These are phyloP conservation scores for Dolichotis patagonum DNA, from an alignment of 2,113 vertebrate species.

Conservation along the genomic window DNA sequence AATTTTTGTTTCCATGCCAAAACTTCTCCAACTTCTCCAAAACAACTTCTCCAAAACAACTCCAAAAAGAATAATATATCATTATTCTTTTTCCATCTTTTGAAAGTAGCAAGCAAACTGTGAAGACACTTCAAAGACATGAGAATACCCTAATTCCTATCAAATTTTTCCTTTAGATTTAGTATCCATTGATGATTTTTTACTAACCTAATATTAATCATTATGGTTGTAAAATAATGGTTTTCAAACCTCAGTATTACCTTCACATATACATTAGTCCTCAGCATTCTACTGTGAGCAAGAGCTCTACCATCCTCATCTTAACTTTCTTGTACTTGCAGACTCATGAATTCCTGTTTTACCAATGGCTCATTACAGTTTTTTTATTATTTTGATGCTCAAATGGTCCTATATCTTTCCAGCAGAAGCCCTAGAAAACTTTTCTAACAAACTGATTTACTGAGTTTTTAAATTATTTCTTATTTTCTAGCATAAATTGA, in stretches of 20 bases:
- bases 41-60: too few species aligned
- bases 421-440: background rate
- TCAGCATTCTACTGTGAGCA: constrained; percentile 23
- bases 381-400: constrained; percentile 34
- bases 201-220: background rate
- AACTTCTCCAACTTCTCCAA: background rate
- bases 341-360: background rate
- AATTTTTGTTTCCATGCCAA: constrained; percentile 32
- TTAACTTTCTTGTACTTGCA: constrained; percentile 3
- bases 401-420: background rate
- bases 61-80: too few species aligned
- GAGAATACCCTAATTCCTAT: background rate
- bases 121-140: background rate
- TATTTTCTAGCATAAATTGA: constrained; percentile 2
- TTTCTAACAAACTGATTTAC: background rate
- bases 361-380: background rate
- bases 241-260: background rate
- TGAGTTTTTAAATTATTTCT: background rate
- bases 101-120: background rate
- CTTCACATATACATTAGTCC: background rate
- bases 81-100: background rate
- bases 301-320: background rate
- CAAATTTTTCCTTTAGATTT: background rate
- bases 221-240: constrained; percentile 25
- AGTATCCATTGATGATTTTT: background rate